phyloP scores from a whole-genome alignment of 2,113 vertebrate species.

The Hippolais icterina region DNA sequence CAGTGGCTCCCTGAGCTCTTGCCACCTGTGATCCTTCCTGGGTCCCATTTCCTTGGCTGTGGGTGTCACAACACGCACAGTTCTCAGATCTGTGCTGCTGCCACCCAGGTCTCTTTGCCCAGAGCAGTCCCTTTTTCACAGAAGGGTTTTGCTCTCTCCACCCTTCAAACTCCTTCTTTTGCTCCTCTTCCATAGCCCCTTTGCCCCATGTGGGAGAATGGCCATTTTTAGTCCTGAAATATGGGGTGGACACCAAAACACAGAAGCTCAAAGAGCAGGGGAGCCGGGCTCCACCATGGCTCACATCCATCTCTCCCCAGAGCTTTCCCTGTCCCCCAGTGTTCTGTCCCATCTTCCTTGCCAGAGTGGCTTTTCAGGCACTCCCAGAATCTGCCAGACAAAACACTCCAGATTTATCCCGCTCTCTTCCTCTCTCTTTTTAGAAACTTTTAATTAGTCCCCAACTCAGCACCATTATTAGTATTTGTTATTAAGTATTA shows the following conservation, averaged over 20 bases:
- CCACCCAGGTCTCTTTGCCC: background rate
- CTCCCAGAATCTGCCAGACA: constrained; percentile 11
- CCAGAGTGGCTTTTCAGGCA: background rate
- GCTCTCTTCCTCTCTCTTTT: constrained; percentile 56
- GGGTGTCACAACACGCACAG: background rate
- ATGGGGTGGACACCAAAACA: background rate
- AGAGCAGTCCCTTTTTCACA: background rate
- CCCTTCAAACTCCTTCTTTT: background rate
- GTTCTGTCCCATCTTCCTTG: background rate
- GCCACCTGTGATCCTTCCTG: background rate
- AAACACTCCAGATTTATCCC: constrained; percentile 53
- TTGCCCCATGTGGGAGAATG: background rate
- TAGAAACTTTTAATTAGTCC: constrained; percentile 79
- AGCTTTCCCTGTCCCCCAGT: background rate
- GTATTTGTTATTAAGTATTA: constrained; percentile 79
- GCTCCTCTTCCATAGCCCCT: background rate
- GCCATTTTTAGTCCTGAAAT: background rate
- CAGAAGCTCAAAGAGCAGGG: background rate
- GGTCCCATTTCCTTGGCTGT: background rate
- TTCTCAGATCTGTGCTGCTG: background rate
- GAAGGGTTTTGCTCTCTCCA: background rate
- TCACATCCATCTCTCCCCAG: background rate
- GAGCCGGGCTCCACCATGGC: accelerated
- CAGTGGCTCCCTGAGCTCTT: background rate
- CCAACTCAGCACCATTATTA: constrained; percentile 68